Conservation (phyloP, 2,113 vertebrate species). For the Quiscalus mexicanus region DNA sequence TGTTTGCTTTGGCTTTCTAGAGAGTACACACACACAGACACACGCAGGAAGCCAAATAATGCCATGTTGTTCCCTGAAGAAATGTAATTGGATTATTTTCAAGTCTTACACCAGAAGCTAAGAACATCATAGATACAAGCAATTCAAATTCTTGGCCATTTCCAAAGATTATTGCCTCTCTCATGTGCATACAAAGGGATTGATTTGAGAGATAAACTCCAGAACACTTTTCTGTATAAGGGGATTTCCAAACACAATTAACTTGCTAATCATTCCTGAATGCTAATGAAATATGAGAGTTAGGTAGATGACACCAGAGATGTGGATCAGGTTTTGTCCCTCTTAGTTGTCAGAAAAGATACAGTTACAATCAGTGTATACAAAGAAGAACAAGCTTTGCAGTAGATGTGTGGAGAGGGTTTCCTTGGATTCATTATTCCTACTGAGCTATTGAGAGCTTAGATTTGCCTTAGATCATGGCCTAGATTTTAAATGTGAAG, state of each 20-base stretch:
- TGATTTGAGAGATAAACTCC: constrained; percentile 15
- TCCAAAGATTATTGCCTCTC: neutral
- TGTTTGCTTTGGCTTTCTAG: constrained; percentile 19
- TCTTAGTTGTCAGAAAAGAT: constrained; percentile 13
- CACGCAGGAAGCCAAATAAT: neutral
- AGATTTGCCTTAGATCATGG: neutral
- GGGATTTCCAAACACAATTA: constrained; percentile 19
- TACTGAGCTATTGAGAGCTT: neutral
- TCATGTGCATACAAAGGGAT: neutral
- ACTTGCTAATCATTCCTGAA: constrained; percentile 44
- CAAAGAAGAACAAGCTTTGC: neutral
- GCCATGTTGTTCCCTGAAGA: neutral
- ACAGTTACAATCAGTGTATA: neutral
- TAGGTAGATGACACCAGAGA: neutral
- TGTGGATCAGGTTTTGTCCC: constrained; percentile 2
- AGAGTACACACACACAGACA: neutral
- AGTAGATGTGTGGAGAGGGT: neutral
- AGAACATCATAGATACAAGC: constrained; percentile 24
- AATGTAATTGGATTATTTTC: constrained; percentile 40
- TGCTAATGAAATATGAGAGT: neutral
- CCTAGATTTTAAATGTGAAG: constrained; percentile 3
- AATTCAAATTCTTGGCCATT: constrained; percentile 47
- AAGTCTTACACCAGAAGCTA: constrained; percentile 8
- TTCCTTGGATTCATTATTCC: neutral
- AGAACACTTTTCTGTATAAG: neutral